Evolutionary conservation across 1,140 invertebrate genomes (phyloP).

Genomic region (Octopus bimaculoides): DNA sequence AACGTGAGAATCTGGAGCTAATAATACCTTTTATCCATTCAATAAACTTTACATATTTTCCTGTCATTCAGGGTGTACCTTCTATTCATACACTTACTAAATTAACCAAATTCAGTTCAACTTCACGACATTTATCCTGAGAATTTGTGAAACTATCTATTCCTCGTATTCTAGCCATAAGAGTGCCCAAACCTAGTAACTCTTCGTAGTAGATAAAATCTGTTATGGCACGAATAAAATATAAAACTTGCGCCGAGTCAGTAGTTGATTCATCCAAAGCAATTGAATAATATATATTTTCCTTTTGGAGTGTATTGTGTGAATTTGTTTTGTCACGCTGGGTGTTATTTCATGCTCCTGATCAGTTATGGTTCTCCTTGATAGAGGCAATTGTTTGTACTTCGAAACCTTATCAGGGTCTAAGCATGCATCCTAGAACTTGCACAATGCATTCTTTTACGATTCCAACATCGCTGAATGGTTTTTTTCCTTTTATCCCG

Average conservation of each 20-base stretch:
- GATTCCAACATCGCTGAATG: slow-evolving; percentile 7
- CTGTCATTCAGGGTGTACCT: background rate
- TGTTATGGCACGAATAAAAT: background rate
- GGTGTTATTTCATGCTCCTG: background rate
- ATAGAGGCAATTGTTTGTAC: background rate
- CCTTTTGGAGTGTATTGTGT: background rate
- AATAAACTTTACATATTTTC: background rate
- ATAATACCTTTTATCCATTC: background rate
- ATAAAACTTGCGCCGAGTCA: too few relatives aligned
- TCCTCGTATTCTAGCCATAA: background rate
- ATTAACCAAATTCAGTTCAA: slow-evolving; percentile 12
- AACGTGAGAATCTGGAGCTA: background rate
- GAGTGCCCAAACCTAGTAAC: slow-evolving; percentile 6
- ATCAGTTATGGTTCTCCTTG: slow-evolving; percentile 12
- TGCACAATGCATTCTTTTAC: slow-evolving; percentile 3
- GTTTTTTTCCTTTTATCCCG: background rate
- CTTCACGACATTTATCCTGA: slow-evolving; percentile 1
- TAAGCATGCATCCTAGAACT: background rate
- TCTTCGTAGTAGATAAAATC: background rate
- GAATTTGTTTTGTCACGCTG: background rate
- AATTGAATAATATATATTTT: slow-evolving; percentile 7
- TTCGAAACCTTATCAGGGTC: background rate
- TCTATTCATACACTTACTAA: slow-evolving; percentile 6
- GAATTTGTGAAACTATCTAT: background rate
- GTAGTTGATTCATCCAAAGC: slow-evolving; percentile 12